Percentiles rank a stretch among this genome's conserved stretches.
Evolutionary conservation across 92 coral and sea anemone species (phyloP).

Genomic region (Zoanthus sociatus): DNA sequence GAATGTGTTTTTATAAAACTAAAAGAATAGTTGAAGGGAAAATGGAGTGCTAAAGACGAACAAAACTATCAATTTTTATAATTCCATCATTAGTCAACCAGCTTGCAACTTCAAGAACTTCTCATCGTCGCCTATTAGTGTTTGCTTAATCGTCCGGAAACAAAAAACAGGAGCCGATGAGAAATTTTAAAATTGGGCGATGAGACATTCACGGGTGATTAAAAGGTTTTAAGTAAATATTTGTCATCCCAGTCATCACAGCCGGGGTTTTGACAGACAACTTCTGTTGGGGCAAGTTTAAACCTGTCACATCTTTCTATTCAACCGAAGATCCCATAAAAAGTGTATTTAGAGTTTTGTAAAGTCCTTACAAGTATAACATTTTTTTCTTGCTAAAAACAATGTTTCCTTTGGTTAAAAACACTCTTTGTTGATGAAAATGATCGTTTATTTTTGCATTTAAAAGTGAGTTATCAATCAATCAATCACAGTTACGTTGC

Average conservation of each 20-base stretch:
- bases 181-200: not conserved
- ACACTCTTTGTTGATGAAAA: not conserved
- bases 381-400: not conserved
- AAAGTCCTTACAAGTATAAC: not conserved
- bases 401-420: not conserved
- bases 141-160: slow-evolving; percentile 24
- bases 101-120: not conserved
- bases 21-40: no score
- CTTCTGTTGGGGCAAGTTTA: slow-evolving; percentile 20
- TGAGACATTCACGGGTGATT: slow-evolving; percentile 32
- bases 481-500: not conserved
- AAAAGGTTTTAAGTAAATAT: slow-evolving; percentile 9
- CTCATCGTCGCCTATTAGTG: not conserved
- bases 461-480: not conserved
- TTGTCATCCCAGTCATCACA: not conserved
- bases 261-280: not conserved
- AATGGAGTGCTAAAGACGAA: not conserved
- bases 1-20: no score
- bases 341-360: not conserved
- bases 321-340: not conserved
- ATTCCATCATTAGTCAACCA: not conserved
- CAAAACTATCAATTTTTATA: not conserved
- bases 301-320: not conserved
- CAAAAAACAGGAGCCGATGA: not conserved
- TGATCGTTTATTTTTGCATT: not conserved